Conservation (phyloP, 2,888 invertebrate species). For the Ophion slaviceki region DNA sequence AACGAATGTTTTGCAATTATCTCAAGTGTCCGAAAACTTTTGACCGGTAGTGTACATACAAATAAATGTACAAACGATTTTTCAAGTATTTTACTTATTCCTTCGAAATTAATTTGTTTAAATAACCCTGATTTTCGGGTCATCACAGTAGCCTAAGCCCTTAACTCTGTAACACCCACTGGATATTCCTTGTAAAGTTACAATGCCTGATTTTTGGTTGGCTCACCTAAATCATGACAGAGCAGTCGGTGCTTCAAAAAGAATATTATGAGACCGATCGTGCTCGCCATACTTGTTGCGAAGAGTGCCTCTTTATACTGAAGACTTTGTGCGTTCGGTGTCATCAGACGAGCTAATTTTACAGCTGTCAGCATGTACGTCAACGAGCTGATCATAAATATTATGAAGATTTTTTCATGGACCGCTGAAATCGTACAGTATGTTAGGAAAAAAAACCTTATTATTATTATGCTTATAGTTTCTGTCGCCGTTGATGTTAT, state of each 20-base stretch:
- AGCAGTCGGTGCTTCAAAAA: conserved; percentile 95
- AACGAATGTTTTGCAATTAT: too few relatives aligned
- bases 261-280: conserved; percentile 93
- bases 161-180: background rate
- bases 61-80: too few relatives aligned
- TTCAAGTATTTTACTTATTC: too few relatives aligned
- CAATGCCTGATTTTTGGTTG: background rate
- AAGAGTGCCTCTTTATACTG: conserved; percentile 90
- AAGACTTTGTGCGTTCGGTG: conserved; percentile 82
- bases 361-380: conserved; percentile 92
- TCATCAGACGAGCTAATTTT: conserved; percentile 85
- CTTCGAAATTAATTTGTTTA: too few relatives aligned
- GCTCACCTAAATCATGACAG: conserved; percentile 95
- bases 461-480: background rate
- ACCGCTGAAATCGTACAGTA: conserved; percentile 87
- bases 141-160: too few relatives aligned
- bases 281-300: conserved; percentile 90
- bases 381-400: conserved; percentile 94
- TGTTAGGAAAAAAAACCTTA: background rate
- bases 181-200: background rate
- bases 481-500: background rate
- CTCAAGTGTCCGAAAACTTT: too few relatives aligned
- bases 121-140: too few relatives aligned
- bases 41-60: too few relatives aligned
- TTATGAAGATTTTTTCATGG: conserved; percentile 95